phyloP scores from a whole-genome alignment of 30 jellyfish, hydroid and myxozoan species.

The Rhopilema esculentum region DNA sequence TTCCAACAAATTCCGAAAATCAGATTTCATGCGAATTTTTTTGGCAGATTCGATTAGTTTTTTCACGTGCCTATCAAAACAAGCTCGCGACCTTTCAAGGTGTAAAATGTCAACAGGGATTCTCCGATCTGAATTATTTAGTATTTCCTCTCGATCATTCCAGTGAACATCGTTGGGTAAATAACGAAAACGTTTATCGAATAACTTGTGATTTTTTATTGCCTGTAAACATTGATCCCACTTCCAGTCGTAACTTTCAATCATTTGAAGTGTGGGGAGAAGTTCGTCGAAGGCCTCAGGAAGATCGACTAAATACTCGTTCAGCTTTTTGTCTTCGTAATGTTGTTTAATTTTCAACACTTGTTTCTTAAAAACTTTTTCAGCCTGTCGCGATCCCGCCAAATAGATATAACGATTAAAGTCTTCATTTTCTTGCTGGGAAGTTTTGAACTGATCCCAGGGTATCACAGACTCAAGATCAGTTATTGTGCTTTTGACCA shows the following conservation, averaged over 20 bases:
- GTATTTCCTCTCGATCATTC: slow-evolving; percentile 91
- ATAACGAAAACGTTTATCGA: slow-evolving; percentile 83
- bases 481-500: slow-evolving; percentile 83
- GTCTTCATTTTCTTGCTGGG: slow-evolving; percentile 50
- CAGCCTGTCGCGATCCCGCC: slow-evolving; percentile 89
- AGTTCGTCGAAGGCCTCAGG: slow-evolving; percentile 99
- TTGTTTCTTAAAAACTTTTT: slow-evolving; percentile 80
- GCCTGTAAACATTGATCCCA: slow-evolving; percentile 98
- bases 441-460: slow-evolving; percentile 81
- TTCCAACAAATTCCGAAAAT: slow-evolving; percentile 91
- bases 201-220: slow-evolving; percentile 80
- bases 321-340: slow-evolving; percentile 87
- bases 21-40: slow-evolving; percentile 83
- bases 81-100: slow-evolving; percentile 92
- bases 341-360: slow-evolving; percentile 91
- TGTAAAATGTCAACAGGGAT: slow-evolving; percentile 95
- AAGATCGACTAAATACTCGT: slow-evolving; percentile 75
- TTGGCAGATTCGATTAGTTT: slow-evolving; percentile 94
- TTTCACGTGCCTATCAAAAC: slow-evolving; percentile 97
- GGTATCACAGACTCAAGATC: slow-evolving; percentile 79
- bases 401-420: slow-evolving; percentile 60
- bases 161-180: slow-evolving; percentile 85
- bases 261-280: slow-evolving; percentile 86
- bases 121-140: slow-evolving; percentile 64
- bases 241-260: slow-evolving; percentile 95